phyloP scores from a whole-genome alignment of 2,113 vertebrate species.

The Nyctibius bracteatus region DNA sequence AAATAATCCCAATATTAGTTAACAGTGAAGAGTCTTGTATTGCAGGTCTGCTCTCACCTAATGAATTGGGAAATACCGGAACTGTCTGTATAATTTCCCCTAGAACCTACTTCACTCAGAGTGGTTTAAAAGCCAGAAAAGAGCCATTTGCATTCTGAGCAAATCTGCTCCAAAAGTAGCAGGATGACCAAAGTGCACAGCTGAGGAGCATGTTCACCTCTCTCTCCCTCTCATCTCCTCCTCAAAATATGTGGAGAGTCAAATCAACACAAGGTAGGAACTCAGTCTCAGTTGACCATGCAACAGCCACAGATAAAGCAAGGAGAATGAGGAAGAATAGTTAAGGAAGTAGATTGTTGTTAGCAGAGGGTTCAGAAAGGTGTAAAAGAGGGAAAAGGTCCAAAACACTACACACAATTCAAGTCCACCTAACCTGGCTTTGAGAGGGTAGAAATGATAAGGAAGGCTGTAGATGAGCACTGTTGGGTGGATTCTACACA shows the following conservation, averaged over 20 bases:
- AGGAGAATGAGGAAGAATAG: not conserved
- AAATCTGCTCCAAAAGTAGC: not conserved
- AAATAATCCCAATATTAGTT: not conserved
- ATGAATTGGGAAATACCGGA: not conserved
- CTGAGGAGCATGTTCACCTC: not conserved
- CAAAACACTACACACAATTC: not conserved
- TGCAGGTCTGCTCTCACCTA: not conserved
- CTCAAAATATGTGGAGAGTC: not conserved
- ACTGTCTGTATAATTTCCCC: not conserved
- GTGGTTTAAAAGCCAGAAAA: not conserved
- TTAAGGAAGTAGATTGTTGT: not conserved
- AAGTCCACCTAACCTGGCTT: not conserved
- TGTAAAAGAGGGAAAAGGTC: not conserved
- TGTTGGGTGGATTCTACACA: not conserved
- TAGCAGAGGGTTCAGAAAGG: not conserved
- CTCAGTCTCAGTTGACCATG: not conserved
- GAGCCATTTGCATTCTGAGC: not conserved
- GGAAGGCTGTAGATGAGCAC: not conserved
- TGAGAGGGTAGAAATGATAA: not conserved
- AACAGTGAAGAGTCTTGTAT: not conserved
- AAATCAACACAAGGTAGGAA: not conserved
- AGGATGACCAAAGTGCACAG: not conserved
- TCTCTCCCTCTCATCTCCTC: not conserved
- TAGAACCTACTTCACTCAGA: not conserved
- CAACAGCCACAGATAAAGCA: not conserved